Base-by-base conservation (phyloP, 1,140 invertebrate species). In the Tenebrio molitor region DNA sequence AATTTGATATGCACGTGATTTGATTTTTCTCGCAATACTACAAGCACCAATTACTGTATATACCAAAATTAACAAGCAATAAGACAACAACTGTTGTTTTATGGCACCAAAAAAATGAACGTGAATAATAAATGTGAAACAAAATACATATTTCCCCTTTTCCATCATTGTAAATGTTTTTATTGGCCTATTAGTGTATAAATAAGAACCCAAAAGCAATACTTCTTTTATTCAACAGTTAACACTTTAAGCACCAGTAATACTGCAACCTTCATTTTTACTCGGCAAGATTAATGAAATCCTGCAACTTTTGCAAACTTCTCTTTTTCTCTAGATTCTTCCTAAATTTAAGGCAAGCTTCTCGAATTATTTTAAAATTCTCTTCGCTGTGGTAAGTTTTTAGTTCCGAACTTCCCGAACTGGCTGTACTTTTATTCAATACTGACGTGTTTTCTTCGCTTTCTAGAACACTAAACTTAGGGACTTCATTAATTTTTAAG, bases 1-100 rank as follows among this genome's bases (percentile, higher is more conserved):
- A 39, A 39, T 58, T 23, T 12, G 10, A 10, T n/a, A n/a, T 6
- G 50, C 50, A 58, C 50, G 12, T 23, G 46, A 23, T 53, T 19
- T 39, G 36, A 53, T 23, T 21, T 23, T 53, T 53, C 46, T 58
- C 50, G 25, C 50, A 58, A 58, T 58, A 58, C 23, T 14, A 21
- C 25, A 58, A 15, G 50, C 50, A 58, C 50, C 50, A 58, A 58
- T 25, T 14, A 12, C 10, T 58, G 23, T 58, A 58, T 58, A 21
- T 17, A 50, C 29, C 29, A 5, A 33, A 33, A 33, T 33, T 4
- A 33, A 33, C 4, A 33, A 33, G 29, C n/a, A n/a, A n/a, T n/a
- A n/a, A n/a, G n/a, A n/a, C n/a, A n/a, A n/a, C 29, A 33, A 10
- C 29, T 33, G 4, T 33, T 4, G 10, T 5, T 33, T 33, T 33